Conservation (phyloP, 1,140 invertebrate species). For the Hydropsyche tenuis region DNA sequence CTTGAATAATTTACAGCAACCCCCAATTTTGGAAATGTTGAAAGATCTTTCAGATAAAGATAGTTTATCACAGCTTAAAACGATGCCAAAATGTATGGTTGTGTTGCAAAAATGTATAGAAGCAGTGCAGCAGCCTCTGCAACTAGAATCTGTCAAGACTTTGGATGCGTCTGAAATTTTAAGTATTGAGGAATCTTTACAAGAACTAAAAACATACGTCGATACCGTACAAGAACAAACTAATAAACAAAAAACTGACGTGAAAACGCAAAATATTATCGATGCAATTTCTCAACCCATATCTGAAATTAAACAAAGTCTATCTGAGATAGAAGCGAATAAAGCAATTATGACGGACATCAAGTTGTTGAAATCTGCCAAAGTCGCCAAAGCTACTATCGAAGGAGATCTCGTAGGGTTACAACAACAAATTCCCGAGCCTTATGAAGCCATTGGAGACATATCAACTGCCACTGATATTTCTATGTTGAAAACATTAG, state of each 20-base stretch:
- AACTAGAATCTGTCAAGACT: constrained; percentile 52
- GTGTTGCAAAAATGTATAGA: constrained; percentile 57
- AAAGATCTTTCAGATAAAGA: constrained; percentile 54
- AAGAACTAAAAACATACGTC: constrained; percentile 56
- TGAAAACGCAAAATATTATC: constrained; percentile 25
- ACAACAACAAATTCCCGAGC: constrained; percentile 34
- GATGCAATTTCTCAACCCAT: constrained; percentile 36
- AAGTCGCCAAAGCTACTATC: constrained; percentile 19
- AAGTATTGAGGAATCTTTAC: constrained; percentile 58
- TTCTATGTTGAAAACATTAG: constrained; percentile 49
- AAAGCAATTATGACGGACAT: not conserved
- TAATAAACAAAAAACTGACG: constrained; percentile 30
- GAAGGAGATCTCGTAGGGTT: constrained; percentile 11
- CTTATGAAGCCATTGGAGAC: constrained; percentile 39
- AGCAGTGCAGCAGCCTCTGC: constrained; percentile 53
- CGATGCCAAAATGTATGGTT: constrained; percentile 53
- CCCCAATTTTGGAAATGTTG: constrained; percentile 54
- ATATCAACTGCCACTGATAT: constrained; percentile 45
- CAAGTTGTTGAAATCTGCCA: not conserved
- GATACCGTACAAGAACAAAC: constrained; percentile 32
- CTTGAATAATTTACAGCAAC: constrained; percentile 54
- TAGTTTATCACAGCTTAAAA: constrained; percentile 55
- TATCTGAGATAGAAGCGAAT: not conserved
- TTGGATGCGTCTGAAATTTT: constrained; percentile 52
- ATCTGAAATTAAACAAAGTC: constrained; percentile 19